These are phyloP conservation scores for Myotis yumanensis DNA, from an alignment of 2,113 vertebrate species.

Conservation along the genomic window DNA sequence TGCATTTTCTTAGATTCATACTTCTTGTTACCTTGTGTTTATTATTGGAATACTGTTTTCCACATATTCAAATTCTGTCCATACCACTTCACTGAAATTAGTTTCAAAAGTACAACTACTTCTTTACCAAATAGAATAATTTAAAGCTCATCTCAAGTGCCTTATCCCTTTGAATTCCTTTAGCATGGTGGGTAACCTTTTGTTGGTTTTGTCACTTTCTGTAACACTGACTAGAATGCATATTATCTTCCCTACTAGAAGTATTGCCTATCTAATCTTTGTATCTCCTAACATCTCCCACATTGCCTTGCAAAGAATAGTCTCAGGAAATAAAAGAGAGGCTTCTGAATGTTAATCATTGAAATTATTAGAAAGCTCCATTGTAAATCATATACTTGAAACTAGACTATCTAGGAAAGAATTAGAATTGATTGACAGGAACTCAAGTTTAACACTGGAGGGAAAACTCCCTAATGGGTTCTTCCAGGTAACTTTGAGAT, in stretches of 20 bases:
- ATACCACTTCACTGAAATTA: not conserved
- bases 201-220: not conserved
- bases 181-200: not conserved
- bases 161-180: not conserved
- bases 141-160: not conserved
- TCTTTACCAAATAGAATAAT: not conserved
- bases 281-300: not conserved
- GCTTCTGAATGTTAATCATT: not conserved
- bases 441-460: not conserved
- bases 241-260: not conserved
- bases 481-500: not conserved
- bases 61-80: not conserved
- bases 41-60: not conserved
- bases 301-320: not conserved
- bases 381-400: not conserved
- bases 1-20: not conserved
- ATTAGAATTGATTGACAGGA: not conserved
- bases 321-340: not conserved
- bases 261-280: not conserved
- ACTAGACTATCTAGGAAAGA: not conserved
- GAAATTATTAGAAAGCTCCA: not conserved
- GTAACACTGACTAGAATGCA: not conserved
- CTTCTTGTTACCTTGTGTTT: not conserved
- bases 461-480: not conserved
- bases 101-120: not conserved